Evolutionary conservation across 2,888 invertebrate genomes (phyloP), one percentile per base, ranked within the genome.

Genomic region (Argyresthia albistria): DNA sequence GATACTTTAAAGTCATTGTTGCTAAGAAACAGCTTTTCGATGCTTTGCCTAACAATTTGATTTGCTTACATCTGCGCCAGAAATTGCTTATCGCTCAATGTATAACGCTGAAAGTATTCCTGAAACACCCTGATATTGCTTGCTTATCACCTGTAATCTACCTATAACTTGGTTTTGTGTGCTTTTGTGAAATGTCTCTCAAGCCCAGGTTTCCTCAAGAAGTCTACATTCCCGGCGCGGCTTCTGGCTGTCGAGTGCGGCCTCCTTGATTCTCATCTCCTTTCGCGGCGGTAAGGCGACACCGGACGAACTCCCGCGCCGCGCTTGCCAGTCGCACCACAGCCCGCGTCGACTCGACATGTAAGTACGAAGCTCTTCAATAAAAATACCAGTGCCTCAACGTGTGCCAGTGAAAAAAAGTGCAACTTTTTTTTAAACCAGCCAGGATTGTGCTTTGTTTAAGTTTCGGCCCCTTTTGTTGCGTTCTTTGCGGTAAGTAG

Each of bases 301-400:
- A 86, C 86, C 82, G 70, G 54, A 59, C 61, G 67, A 69, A 62
- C 70, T 69, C 68, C 66, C 66, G 72, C 70, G 69, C 58, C 62
- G 64, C 63, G n/a, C 25, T 58, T 72, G 80, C 79, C 86, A 87
- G 86, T 87, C 86, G 86, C 86, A 82, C 79, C 84, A 84, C 83
- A 86, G 87, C 84, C 69, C 80, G 83, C 87, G 86, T 81, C 87
- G 87, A 86, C 86, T 87, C 87, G 82, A 86, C 82, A 87, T 86
- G 87, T 87, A 87, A 87, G 87, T 87, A 87, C 66, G 43, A 46
- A 12, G 53, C 69, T 66, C 67, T 65, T 69, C 70, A 69, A 9
- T 39, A 39, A 39, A 9, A 25, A 6, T n/a, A 9, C 8, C 39
- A 39, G 39, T 39, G 39, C 39, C 39, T 25, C 25, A 25, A 25